These are phyloP conservation scores for Serilophus lunatus DNA, from an alignment of 2,113 vertebrate genomes.

Conservation along the genomic window DNA sequence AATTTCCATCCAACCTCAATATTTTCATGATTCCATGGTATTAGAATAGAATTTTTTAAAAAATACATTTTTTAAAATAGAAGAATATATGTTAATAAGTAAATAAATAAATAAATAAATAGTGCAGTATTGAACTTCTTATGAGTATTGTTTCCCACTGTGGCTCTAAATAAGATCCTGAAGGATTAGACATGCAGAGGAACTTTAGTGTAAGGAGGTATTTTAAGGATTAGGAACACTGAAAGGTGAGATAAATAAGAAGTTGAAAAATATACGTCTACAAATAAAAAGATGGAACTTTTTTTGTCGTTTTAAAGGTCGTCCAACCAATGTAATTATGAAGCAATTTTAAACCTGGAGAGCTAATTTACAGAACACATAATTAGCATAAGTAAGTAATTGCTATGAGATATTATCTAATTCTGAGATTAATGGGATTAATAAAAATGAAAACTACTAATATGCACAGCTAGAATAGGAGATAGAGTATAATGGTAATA, in stretches of 20 bases:
- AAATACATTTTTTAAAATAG: neutral
- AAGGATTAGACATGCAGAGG: neutral
- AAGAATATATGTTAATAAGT: neutral
- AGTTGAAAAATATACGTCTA: neutral
- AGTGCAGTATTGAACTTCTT: neutral
- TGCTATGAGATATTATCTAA: slow-evolving; percentile 1
- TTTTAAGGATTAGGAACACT: neutral
- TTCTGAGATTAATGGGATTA: slow-evolving; percentile 2
- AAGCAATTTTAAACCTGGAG: neutral
- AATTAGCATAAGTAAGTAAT: neutral
- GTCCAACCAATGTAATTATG: neutral
- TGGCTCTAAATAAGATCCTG: neutral
- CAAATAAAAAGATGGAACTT: neutral
- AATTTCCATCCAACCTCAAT: neutral
- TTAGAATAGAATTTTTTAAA: neutral
- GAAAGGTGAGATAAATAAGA: neutral
- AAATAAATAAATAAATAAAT: neutral
- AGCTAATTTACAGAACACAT: neutral
- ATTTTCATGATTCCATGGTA: neutral
- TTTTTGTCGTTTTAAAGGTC: neutral
- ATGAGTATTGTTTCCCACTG: neutral
- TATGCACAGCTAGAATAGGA: neutral
- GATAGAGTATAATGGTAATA: neutral
- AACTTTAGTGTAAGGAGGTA: neutral
- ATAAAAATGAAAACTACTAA: neutral